Evolutionary conservation across 64 coral and sea anemone species (phyloP), one percentile per base, ranked within the genome.

Genomic region (Platygyra sinensis): DNA sequence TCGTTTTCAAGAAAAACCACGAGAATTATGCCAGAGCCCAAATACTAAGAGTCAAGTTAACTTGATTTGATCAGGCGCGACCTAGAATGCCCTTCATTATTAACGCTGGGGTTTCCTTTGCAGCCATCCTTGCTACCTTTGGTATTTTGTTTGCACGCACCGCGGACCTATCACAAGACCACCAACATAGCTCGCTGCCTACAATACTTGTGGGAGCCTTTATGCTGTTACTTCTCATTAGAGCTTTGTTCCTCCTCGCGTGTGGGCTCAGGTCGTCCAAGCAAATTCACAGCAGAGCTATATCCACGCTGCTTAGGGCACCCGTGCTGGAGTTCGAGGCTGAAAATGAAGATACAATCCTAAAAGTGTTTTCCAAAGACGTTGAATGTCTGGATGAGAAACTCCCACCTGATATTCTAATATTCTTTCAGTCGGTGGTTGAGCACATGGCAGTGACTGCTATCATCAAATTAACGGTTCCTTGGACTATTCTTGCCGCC

Each of bases 121-220:
- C 91, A 93, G 91, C 52, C 16, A 62, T 55, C 49, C 57, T 89
- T 54, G 73, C 87, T 67, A 76, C 73, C 33, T 61, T 86, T 30
- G 86, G 88, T 30, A 74, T 86, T 72, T 93, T 77, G 91, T 54
- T 93, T 61, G 91, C 91, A 30, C 62, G 86, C 16, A 88, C 78
- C 78, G 80, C 77, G 13, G 77, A 87, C 86, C 86, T 93, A 32
- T 86, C 91, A 0, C 80, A 30, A 18, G 76, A 38, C 19, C 20
- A 82, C 72, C 91, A 93, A 33, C 18, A 74, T 38, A 46, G 82
- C 10, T 88, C 73, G 69, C 60, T 80, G 14, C 60, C 80, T 10
- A 62, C 86, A 24, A 57, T 20, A 0, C 55, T 93, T 46, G 88
- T 72, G 1, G 77, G 91, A 27, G 29, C 36, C 8, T 89, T 82